A percentile compares a stretch with the other conserved stretches of the same genome.
These are phyloP conservation scores for Eupithecia vulgata DNA, from an alignment of 2,888 invertebrate genomes.

Conservation along the genomic window DNA sequence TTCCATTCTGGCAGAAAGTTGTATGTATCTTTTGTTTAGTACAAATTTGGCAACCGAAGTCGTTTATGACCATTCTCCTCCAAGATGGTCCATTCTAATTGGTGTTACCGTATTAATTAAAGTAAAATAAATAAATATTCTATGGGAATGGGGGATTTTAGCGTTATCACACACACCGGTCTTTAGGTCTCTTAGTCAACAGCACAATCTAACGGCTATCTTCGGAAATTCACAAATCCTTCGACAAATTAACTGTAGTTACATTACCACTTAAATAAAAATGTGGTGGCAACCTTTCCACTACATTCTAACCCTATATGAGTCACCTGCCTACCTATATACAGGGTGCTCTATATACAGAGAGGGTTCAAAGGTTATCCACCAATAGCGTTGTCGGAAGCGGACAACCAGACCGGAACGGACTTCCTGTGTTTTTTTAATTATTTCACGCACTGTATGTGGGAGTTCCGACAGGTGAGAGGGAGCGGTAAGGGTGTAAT, in stretches of 20 bases:
- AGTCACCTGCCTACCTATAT: slow-evolving; percentile 38
- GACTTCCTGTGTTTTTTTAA: slow-evolving; percentile 74
- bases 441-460: slow-evolving; percentile 56
- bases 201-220: not conserved
- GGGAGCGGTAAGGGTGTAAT: slow-evolving; percentile 21
- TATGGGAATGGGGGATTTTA: no score
- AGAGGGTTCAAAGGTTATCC: slow-evolving; percentile 79
- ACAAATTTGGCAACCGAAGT: no score
- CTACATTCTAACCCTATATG: slow-evolving; percentile 24
- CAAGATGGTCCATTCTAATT: no score
- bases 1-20: no score
- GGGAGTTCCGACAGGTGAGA: slow-evolving; percentile 69
- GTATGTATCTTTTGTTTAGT: no score
- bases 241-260: not conserved
- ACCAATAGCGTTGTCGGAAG: slow-evolving; percentile 74
- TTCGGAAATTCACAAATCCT: not conserved
- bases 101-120: no score
- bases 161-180: no score
- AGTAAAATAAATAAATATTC: no score
- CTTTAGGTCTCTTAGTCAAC: not conserved
- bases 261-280: not conserved
- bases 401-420: slow-evolving; percentile 63
- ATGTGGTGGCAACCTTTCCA: not conserved
- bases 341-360: slow-evolving; percentile 44
- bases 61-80: no score